Evolutionary conservation across 2,888 invertebrate genomes (phyloP).

Genomic region (Phalangium opilio): DNA sequence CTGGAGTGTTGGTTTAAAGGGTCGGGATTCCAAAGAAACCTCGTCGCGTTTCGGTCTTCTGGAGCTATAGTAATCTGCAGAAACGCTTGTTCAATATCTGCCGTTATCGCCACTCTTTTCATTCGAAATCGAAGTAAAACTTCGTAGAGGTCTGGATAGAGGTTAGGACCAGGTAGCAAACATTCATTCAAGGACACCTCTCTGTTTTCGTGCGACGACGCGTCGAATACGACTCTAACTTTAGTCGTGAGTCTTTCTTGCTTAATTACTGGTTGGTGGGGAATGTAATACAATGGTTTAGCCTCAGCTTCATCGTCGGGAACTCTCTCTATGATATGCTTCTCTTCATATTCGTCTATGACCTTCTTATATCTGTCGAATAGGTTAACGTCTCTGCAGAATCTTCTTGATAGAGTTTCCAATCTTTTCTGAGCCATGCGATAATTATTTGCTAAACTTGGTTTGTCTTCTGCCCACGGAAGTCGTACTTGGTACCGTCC

Average conservation of each 20-base stretch:
- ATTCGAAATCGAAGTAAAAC: constrained; percentile 8
- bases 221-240: constrained; percentile 7
- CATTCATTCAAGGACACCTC: constrained; percentile 6
- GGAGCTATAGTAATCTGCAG: constrained; percentile 1
- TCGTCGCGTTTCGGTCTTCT: constrained; percentile 1
- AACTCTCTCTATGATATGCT: too few species aligned
- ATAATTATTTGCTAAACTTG: too few species aligned
- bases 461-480: too few species aligned
- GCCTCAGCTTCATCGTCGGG: too few species aligned
- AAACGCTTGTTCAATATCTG: constrained; percentile 8
- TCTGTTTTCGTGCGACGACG: constrained; percentile 1
- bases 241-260: constrained; percentile 2
- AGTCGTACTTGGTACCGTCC: too few species aligned
- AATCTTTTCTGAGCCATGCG: too few species aligned
- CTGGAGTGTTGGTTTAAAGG: too few species aligned
- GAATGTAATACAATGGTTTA: too few species aligned
- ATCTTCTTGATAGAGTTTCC: too few species aligned
- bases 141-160: neutral
- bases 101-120: constrained; percentile 3
- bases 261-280: constrained; percentile 3
- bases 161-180: constrained; percentile 3
- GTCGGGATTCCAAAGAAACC: constrained; percentile 1
- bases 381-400: too few species aligned
- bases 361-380: too few species aligned
- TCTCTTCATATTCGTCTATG: too few species aligned